Evolutionary conservation across 2,888 invertebrate species (phyloP).

Genomic region (Chelonus formosanus): DNA sequence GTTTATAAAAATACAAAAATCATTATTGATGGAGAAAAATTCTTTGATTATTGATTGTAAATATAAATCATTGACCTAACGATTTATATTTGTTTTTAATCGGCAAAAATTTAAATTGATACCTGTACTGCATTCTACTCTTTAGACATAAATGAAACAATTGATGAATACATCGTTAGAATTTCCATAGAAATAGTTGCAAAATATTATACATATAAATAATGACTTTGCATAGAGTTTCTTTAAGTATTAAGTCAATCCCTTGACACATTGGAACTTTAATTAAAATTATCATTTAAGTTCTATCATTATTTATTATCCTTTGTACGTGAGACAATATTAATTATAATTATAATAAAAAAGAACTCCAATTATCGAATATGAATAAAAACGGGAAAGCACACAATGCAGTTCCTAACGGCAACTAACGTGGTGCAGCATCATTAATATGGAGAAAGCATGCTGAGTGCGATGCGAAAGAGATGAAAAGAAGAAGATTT

Average conservation of each 20-base stretch:
- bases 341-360: slow-evolving; percentile 5
- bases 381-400: slow-evolving; percentile 15
- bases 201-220: no score
- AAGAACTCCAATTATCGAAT: neutral
- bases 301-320: neutral
- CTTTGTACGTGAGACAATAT: neutral
- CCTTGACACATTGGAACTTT: no score
- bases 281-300: no score
- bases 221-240: no score
- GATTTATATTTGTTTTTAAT: no score
- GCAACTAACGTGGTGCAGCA: slow-evolving; percentile 22
- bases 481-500: slow-evolving; percentile 17
- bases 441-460: slow-evolving; percentile 26
- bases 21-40: neutral
- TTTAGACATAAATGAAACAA: no score
- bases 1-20: neutral
- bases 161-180: no score
- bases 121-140: no score
- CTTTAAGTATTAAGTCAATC: no score
- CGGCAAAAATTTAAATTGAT: no score
- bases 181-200: no score
- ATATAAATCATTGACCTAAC: no score
- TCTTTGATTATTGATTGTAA: neutral
- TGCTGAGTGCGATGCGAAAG: slow-evolving; percentile 9
- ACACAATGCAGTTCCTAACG: slow-evolving; percentile 19